These are phyloP conservation scores for Pseudochirops cupreus DNA, from an alignment of 2,797 vertebrate species.

Conservation along the genomic window DNA sequence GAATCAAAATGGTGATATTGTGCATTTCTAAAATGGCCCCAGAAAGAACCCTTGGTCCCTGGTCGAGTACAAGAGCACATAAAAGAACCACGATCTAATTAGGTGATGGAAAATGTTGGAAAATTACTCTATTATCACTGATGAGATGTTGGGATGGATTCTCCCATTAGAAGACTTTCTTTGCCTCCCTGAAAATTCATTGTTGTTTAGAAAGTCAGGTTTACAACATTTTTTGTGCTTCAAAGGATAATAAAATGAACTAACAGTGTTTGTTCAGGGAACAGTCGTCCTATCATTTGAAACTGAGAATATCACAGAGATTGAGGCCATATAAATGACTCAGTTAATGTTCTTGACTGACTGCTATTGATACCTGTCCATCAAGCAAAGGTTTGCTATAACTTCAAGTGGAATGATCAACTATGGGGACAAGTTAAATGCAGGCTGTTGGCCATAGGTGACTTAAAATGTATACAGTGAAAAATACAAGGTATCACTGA, in stretches of 20 bases:
- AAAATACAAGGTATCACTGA: background rate
- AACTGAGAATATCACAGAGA: background rate
- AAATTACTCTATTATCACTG: background rate
- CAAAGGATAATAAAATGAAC: background rate
- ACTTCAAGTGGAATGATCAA: background rate
- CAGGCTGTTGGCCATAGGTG: background rate
- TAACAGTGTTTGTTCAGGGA: background rate
- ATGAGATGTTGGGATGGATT: background rate
- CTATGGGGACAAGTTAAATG: background rate
- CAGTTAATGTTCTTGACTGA: background rate
- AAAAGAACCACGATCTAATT: conserved; percentile 7
- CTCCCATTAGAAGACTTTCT: conserved; percentile 16
- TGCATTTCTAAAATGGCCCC: background rate
- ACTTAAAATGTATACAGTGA: background rate
- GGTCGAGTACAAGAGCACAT: background rate
- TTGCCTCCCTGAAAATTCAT: conserved; percentile 18
- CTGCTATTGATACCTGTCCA: background rate
- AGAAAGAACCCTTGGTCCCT: background rate
- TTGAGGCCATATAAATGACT: background rate
- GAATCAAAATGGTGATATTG: background rate
- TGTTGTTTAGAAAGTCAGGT: background rate
- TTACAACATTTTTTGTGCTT: background rate
- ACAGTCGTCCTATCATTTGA: background rate
- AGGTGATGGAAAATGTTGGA: conserved; percentile 7
- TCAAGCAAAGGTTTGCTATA: background rate